Conservation (phyloP, 2,888 invertebrate genomes). For the Tinea trinotella region DNA sequence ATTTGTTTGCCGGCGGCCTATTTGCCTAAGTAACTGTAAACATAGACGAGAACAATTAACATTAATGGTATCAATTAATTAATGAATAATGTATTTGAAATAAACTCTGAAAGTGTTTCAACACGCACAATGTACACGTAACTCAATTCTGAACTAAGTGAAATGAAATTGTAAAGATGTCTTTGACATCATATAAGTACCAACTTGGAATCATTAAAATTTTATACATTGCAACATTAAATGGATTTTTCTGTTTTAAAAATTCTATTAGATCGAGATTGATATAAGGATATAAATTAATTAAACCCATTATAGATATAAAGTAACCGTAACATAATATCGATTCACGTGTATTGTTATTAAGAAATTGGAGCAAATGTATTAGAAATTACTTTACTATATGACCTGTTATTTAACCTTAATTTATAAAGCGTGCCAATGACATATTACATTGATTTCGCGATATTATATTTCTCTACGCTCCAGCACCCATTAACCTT, state of each 20-base stretch:
- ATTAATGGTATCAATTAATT: slow-evolving; percentile 5
- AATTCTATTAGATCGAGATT: too few relatives aligned
- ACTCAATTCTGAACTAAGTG: neutral
- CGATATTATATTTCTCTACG: slow-evolving; percentile 45
- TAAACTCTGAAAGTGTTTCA: slow-evolving; percentile 4
- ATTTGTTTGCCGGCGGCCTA: neutral
- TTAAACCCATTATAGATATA: too few relatives aligned
- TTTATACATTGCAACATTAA: too few relatives aligned
- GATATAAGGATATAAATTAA: too few relatives aligned
- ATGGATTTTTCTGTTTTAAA: too few relatives aligned
- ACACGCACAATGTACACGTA: slow-evolving; percentile 1
- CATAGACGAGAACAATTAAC: neutral
- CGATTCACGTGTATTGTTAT: too few relatives aligned
- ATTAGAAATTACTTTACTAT: slow-evolving; percentile 32
- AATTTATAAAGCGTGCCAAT: slow-evolving; percentile 48
- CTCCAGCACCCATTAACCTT: slow-evolving; percentile 57
- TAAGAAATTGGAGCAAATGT: neutral
- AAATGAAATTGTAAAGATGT: neutral
- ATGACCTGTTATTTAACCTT: slow-evolving; percentile 54
- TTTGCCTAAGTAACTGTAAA: slow-evolving; percentile 3
- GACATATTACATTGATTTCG: slow-evolving; percentile 22
- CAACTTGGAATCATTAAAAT: too few relatives aligned
- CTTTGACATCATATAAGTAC: neutral
- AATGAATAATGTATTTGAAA: slow-evolving; percentile 12
- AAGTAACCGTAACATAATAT: too few relatives aligned